A percentile compares a stretch with the other conserved stretches of the same genome.
phyloP scores from a whole-genome alignment of 2,113 vertebrate genomes.

The Morone chrysops region DNA sequence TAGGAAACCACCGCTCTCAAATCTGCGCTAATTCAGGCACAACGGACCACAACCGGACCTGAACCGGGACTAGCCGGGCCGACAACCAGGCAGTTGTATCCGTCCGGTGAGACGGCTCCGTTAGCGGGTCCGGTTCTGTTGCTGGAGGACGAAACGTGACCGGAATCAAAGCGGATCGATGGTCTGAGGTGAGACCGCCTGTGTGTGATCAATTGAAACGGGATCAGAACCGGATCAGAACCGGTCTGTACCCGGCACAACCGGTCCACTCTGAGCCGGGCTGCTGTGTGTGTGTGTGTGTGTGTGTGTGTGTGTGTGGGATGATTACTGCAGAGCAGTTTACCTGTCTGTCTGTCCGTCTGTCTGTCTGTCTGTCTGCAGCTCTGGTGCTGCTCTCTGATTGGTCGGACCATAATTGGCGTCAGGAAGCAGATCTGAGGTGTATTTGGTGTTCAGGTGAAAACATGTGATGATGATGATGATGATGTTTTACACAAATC shows the following conservation, averaged over 20 bases:
- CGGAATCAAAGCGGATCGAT: conserved; percentile 30
- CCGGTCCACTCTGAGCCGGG: not conserved
- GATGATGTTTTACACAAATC: not conserved
- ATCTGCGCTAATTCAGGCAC: not conserved
- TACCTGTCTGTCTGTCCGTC: conserved; percentile 1
- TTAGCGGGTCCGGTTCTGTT: conserved; percentile 32
- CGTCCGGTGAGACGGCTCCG: not conserved
- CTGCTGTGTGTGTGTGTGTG: not conserved
- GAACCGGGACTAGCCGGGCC: not conserved
- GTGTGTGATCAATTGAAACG: not conserved
- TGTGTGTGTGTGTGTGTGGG: not conserved
- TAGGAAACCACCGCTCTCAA: too few relatives aligned
- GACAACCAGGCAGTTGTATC: not conserved
- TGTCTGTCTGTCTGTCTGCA: not conserved
- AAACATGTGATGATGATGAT: not conserved
- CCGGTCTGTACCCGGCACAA: not conserved
- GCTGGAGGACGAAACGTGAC: conserved; percentile 36
- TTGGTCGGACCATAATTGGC: conserved; percentile 37
- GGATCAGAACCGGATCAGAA: not conserved
- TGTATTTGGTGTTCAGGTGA: conserved; percentile 14
- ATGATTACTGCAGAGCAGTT: not conserved
- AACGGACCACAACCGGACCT: not conserved
- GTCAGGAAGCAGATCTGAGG: not conserved
- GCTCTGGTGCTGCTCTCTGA: conserved; percentile 8
- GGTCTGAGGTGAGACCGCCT: conserved; percentile 49